Base-by-base conservation (phyloP, 2,113 vertebrate genomes). In the Carassius carassius region DNA sequence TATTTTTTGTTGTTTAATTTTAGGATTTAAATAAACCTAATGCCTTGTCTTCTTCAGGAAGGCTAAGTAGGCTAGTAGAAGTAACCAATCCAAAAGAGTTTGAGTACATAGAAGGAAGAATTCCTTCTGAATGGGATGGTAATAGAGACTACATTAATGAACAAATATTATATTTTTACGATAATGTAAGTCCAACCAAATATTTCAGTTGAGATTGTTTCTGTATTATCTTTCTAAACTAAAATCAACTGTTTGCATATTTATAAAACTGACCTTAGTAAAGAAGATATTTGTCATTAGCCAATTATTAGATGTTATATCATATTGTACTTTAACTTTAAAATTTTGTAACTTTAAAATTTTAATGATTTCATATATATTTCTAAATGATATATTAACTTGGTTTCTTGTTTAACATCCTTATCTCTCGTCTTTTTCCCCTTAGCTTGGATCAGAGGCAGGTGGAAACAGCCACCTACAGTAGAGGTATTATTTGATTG, bases 121-220 rank as follows among this genome's bases (percentile, higher is more conserved):
- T 99, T 91, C 98, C 98, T 88, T 86, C 84, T 19, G 98, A 98
- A 94, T 99, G 98, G 98, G 97, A 99, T 92, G 98, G 98, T 99
- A 95, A 96, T n/a, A 25, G 9, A 23, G 11, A 85, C 17, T 63
- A 9, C 21, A 17, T 29, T 84, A 3, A 63, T 49, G 4, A 37
- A 70, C 14, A 13, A 74, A 69, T 65, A 49, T 21, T 23, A n/a
- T 74, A n/a, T 49, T 11, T 47, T 25, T 25, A 72, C 93, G 93
- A 93, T 88, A 84, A 89, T 88, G 72, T 85, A 91, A 17, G 17
- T 54, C 14, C 14, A 47, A 49, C 44, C n/a, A 7, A 77, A 6
- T 44, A 76, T 32, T 54, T 54, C 1, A 19, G 29, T 75, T 10
- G 14, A 65, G 56, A 58, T 58, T 9, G 2, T 58, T 60, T 19